Evolutionary conservation across 2,113 vertebrate species (phyloP).

Genomic region (Macrotus californicus): DNA sequence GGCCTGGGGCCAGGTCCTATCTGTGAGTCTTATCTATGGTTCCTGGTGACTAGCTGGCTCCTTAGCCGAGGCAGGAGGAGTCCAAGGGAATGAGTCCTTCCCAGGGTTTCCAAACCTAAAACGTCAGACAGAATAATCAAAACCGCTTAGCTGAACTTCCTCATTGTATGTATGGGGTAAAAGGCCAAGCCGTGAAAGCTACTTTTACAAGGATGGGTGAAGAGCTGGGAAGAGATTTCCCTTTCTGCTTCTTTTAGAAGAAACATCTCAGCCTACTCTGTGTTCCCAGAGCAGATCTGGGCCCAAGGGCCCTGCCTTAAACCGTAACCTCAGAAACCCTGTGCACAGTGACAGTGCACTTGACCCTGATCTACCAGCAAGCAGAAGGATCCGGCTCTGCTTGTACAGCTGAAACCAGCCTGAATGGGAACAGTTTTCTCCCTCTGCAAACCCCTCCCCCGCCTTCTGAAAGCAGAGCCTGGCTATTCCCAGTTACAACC

Average conservation of each 20-base stretch:
- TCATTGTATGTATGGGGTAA: background rate
- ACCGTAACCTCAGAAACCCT: background rate
- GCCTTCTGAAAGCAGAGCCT: background rate
- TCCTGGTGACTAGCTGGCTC: background rate
- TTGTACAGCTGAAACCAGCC: background rate
- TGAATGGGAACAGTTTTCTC: background rate
- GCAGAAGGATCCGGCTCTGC: background rate
- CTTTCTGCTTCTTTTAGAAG: background rate
- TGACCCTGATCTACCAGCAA: accelerated
- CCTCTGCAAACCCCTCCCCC: accelerated
- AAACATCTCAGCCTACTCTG: background rate
- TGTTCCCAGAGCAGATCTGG: background rate
- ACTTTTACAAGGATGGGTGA: background rate
- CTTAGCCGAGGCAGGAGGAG: background rate
- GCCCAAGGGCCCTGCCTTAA: background rate
- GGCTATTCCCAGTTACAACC: background rate
- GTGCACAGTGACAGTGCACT: accelerated
- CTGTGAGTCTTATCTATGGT: background rate
- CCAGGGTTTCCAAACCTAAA: background rate
- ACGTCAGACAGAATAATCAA: background rate
- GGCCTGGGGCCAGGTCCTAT: too few species aligned
- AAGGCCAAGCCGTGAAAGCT: background rate
- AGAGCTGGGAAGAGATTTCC: background rate
- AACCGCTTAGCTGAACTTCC: background rate
- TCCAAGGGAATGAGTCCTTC: background rate